These are phyloP conservation scores for Pachyramphus minor DNA, from an alignment of 2,113 vertebrate species.

Conservation along the genomic window DNA sequence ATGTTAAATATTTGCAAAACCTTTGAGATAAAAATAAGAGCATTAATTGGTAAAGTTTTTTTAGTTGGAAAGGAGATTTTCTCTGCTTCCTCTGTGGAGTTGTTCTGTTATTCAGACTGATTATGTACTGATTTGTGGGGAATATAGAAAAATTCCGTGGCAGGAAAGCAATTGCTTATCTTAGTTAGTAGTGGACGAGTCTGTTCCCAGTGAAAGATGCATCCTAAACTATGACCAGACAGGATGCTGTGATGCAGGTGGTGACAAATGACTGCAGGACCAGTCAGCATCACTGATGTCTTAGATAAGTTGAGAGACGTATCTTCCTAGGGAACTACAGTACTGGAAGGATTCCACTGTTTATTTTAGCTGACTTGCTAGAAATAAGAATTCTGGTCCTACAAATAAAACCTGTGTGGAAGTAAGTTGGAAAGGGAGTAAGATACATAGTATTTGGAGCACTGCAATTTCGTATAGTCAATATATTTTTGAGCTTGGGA, in stretches of 20 bases:
- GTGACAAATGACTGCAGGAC: neutral
- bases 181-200: neutral
- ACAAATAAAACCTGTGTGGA: neutral
- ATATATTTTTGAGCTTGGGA: slow-evolving; percentile 15
- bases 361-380: slow-evolving; percentile 19
- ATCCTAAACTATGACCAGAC: neutral
- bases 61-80: neutral
- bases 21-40: neutral
- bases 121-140: neutral
- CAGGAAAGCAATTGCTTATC: neutral
- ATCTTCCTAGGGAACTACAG: neutral
- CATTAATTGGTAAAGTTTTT: neutral
- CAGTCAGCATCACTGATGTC: neutral
- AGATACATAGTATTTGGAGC: neutral
- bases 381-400: neutral
- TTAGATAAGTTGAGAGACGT: neutral
- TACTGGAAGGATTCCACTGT: neutral
- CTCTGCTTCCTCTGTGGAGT: neutral
- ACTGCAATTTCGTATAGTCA: neutral
- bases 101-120: neutral
- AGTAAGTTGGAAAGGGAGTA: neutral
- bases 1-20: neutral
- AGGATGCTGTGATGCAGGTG: neutral
- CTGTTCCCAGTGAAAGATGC: neutral
- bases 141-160: neutral